These are phyloP conservation scores for Agrochola litura DNA, from an alignment of 2,888 invertebrate genomes.

Conservation along the genomic window DNA sequence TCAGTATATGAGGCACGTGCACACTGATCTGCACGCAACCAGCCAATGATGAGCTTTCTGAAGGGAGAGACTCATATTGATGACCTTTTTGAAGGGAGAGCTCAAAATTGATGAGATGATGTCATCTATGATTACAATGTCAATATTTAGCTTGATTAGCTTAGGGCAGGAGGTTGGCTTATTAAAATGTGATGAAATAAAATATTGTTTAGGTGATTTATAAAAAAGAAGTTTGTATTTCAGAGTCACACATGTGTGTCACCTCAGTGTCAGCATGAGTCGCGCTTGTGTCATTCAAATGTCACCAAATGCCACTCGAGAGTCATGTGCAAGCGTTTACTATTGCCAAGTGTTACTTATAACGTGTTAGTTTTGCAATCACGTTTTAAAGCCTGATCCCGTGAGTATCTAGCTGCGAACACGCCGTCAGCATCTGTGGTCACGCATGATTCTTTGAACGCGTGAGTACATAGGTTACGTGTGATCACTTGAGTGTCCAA, in stretches of 20 bases:
- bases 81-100: constrained; percentile 28
- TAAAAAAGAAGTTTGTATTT: not conserved
- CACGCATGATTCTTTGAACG: not conserved
- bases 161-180: constrained; percentile 16
- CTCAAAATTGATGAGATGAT: constrained; percentile 44
- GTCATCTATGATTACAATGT: constrained; percentile 47
- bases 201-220: not conserved
- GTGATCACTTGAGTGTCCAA: not conserved
- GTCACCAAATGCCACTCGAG: not conserved
- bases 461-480: no score
- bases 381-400: not conserved
- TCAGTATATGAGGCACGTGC: constrained; percentile 54
- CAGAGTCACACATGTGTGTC: not conserved
- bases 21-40: constrained; percentile 58
- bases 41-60: constrained; percentile 15
- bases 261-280: not conserved
- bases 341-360: not conserved
- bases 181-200: not conserved
- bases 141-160: constrained; percentile 51
- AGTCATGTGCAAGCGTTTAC: not conserved
- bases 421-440: not conserved
- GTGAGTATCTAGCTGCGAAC: not conserved
- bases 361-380: not conserved
- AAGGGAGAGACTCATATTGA: constrained; percentile 34
- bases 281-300: not conserved